A percentile compares a stretch with the other conserved stretches of the same genome.
phyloP scores from a whole-genome alignment of 1,140 invertebrate genomes.

The Diabrotica undecimpunctata region DNA sequence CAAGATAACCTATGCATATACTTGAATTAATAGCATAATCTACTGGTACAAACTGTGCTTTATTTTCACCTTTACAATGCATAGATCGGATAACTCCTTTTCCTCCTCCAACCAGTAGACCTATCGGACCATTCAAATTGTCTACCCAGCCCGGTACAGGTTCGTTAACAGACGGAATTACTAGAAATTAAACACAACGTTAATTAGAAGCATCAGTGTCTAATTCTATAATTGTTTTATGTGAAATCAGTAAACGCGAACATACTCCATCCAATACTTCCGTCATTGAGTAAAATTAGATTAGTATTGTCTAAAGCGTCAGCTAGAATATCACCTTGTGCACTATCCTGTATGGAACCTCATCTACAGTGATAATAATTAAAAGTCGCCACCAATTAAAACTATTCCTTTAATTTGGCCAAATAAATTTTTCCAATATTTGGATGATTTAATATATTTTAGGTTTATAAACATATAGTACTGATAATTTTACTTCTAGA shows the following conservation, averaged over 20 bases:
- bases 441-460: too few species aligned
- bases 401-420: too few species aligned
- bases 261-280: slow-evolving; percentile 5
- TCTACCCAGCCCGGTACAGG: slow-evolving; percentile 88
- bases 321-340: too few species aligned
- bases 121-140: slow-evolving; percentile 86
- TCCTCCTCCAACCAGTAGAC: slow-evolving; percentile 69
- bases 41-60: slow-evolving; percentile 82
- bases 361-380: too few species aligned
- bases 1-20: slow-evolving; percentile 57
- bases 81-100: slow-evolving; percentile 83
- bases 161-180: slow-evolving; percentile 55
- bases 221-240: neutral
- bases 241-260: too few species aligned
- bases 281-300: too few species aligned
- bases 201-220: neutral
- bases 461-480: too few species aligned
- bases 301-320: too few species aligned
- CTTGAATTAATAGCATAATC: slow-evolving; percentile 77
- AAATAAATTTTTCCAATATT: too few species aligned
- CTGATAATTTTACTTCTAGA: too few species aligned
- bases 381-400: too few species aligned
- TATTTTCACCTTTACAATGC: slow-evolving; percentile 71
- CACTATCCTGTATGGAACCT: too few species aligned
- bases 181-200: slow-evolving; percentile 39